These are phyloP conservation scores for Nothocercus julius DNA, from an alignment of 2,113 vertebrate genomes.

Conservation along the genomic window DNA sequence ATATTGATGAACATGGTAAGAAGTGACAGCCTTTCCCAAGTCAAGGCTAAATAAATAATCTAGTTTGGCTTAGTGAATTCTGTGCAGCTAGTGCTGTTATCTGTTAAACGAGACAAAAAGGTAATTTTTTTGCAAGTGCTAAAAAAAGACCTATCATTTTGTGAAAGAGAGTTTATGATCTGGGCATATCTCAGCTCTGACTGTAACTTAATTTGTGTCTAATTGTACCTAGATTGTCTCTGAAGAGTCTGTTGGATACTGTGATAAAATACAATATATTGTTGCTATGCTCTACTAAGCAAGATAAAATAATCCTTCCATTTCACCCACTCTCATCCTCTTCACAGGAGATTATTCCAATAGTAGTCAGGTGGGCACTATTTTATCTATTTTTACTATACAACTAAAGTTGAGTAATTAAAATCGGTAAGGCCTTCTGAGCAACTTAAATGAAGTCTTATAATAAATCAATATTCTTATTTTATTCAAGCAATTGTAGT, in stretches of 20 bases:
- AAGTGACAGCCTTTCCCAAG: not conserved
- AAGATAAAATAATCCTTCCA: not conserved
- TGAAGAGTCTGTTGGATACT: not conserved
- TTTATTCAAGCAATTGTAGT: not conserved
- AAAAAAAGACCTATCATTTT: not conserved
- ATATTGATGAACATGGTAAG: not conserved
- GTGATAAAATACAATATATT: not conserved
- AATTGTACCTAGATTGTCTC: not conserved
- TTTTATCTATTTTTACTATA: not conserved
- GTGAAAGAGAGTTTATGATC: not conserved
- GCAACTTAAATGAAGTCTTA: not conserved
- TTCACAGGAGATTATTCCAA: not conserved
- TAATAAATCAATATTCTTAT: not conserved
- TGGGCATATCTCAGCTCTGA: not conserved
- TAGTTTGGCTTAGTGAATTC: not conserved
- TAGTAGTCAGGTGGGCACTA: not conserved
- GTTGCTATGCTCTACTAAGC: not conserved
- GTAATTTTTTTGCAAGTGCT: not conserved
- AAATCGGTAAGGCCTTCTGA: not conserved
- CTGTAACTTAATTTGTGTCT: not conserved
- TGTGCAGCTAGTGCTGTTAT: rapidly evolving
- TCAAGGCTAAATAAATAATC: not conserved
- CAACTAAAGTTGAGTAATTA: not conserved
- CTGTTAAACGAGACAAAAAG: not conserved
- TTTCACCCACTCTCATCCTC: not conserved